phyloP scores from a whole-genome alignment of 2,113 vertebrate species.

The Irena cyanogastra region DNA sequence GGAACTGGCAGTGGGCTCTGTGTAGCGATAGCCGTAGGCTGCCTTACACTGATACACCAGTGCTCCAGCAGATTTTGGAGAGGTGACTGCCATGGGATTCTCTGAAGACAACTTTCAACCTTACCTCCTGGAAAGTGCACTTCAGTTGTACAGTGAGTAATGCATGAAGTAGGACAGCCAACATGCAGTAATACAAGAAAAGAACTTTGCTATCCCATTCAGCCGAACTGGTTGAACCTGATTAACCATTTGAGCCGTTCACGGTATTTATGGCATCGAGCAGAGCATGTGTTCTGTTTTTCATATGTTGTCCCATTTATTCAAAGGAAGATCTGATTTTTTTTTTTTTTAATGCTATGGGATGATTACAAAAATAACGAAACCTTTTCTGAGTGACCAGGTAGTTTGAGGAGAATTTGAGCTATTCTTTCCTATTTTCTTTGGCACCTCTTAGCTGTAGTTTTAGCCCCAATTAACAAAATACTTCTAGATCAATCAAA shows the following conservation, averaged over 20 bases:
- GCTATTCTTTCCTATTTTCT: neutral
- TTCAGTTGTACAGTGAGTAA: neutral
- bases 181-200: neutral
- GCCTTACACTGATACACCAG: too few relatives aligned
- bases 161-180: neutral
- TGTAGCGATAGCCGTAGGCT: fast-evolving
- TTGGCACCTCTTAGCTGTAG: neutral
- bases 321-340: neutral
- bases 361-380: neutral
- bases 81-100: neutral
- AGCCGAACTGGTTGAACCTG: neutral
- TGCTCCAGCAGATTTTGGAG: neutral
- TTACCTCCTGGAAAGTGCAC: neutral
- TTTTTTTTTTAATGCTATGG: neutral
- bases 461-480: slow-evolving; percentile 46
- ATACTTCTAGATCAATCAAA: slow-evolving; percentile 49
- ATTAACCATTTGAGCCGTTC: neutral
- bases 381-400: neutral
- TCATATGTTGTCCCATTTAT: neutral
- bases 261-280: neutral
- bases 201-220: neutral
- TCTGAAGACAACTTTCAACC: neutral
- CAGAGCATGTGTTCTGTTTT: neutral
- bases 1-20: neutral
- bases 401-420: neutral